Evolutionary conservation across 2,888 invertebrate genomes (phyloP).

Genomic region (Proisotoma minuta): DNA sequence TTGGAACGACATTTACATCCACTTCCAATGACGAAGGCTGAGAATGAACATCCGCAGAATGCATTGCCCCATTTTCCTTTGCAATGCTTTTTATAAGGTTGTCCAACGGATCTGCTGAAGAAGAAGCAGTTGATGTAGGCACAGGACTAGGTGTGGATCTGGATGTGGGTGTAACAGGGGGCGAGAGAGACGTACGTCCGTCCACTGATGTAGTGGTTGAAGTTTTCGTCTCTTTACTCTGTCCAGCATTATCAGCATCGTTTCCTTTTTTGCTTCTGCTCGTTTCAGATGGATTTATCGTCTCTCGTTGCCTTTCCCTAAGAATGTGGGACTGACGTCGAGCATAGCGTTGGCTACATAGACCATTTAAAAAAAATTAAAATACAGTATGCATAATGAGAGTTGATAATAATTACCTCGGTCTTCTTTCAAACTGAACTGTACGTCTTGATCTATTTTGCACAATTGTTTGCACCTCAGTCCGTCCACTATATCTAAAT

Average conservation of each 20-base stretch:
- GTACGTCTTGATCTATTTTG: constrained; percentile 83
- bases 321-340: constrained; percentile 51
- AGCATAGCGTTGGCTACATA: constrained; percentile 93
- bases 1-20: constrained; percentile 52
- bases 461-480: constrained; percentile 95
- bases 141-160: constrained; percentile 46
- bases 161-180: constrained; percentile 45
- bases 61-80: constrained; percentile 56
- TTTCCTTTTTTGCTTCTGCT: constrained; percentile 6
- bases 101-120: constrained; percentile 60
- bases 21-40: constrained; percentile 21
- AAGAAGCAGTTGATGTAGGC: constrained; percentile 30
- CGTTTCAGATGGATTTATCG: constrained; percentile 13
- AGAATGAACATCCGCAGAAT: constrained; percentile 27
- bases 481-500: constrained; percentile 91
- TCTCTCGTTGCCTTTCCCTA: constrained; percentile 59
- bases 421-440: constrained; percentile 92
- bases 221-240: not conserved
- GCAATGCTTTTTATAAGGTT: constrained; percentile 70
- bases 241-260: constrained; percentile 9
- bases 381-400: too few relatives aligned
- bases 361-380: too few relatives aligned
- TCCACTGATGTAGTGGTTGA: constrained; percentile 23
- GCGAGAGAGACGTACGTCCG: constrained; percentile 30
- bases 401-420: too few relatives aligned